These are phyloP conservation scores for Oryzias sinensis DNA, from an alignment of 2,797 vertebrate genomes.

Conservation along the genomic window DNA sequence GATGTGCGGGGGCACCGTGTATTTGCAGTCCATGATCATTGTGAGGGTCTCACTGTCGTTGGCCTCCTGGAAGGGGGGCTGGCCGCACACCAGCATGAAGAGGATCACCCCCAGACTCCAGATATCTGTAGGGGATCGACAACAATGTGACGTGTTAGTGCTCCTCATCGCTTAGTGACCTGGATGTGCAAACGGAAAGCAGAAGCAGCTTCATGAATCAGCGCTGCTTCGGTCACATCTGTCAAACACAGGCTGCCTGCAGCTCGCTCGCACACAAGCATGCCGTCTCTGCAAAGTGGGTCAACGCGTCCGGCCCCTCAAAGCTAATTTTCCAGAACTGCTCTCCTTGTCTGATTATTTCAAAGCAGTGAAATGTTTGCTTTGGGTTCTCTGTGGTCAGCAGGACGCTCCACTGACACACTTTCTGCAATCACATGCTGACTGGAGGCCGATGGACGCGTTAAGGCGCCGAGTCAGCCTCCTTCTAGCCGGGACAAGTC, in stretches of 20 bases:
- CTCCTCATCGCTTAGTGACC: constrained; percentile 54
- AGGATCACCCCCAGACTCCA: constrained; percentile 92
- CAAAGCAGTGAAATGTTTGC: constrained; percentile 32
- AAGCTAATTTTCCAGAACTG: constrained; percentile 59
- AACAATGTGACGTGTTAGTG: not conserved
- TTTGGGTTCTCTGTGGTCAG: constrained; percentile 44
- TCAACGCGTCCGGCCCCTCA: constrained; percentile 60
- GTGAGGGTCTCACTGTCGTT: constrained; percentile 93
- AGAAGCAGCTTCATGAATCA: constrained; percentile 52
- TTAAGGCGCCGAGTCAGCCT: not conserved
- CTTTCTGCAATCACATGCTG: constrained; percentile 40
- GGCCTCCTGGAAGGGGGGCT: constrained; percentile 89
- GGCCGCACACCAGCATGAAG: constrained; percentile 91
- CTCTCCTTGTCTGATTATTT: constrained; percentile 38
- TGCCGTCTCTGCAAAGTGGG: constrained; percentile 50
- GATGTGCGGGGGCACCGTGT: constrained; percentile 81
- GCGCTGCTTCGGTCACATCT: constrained; percentile 47
- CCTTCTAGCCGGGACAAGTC: too few species aligned
- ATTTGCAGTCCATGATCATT: constrained; percentile 95
- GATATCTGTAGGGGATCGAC: constrained; percentile 75
- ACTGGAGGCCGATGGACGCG: constrained; percentile 5
- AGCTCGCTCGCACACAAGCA: constrained; percentile 15
- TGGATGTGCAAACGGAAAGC: constrained; percentile 31
- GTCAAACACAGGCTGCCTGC: constrained; percentile 35
- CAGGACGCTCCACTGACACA: constrained; percentile 68